Base-by-base conservation (phyloP, 2,113 vertebrate species). In the Rutilus rutilus region DNA sequence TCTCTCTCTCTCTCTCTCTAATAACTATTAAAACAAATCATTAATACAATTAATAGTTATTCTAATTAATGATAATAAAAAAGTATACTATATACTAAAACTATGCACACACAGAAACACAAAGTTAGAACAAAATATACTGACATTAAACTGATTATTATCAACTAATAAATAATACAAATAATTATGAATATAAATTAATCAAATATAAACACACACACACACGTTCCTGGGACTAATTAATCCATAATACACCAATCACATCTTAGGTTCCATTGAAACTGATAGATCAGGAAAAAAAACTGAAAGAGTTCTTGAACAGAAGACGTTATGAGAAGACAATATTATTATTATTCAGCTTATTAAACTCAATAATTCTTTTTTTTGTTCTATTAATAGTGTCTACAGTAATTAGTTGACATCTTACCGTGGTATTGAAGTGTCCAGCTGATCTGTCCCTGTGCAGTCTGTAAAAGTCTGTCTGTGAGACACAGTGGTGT, bases 401-500 rank as follows among this genome's bases (percentile, higher is more conserved):
- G 19, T 57, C 5, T 25, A 45, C 1, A 21, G 25, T 36, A 23
- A 82, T 27, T n/a, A 74, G 19, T 69, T 69, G 17, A 69, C 19
- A 6, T 82, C 62, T 69, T 82, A 82, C 80, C 64, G 64, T 23
- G 62, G 42, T 52, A 5, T 19, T 52, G 25, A 69, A 69, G 27
- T 1, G 25, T 69, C 45, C 25, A 33, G 80, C 80, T 23, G 80
- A 67, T 52, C n/a, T 69, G 62, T 6, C 6, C 39, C 42, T 54
- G 74, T 30, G 6, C 45, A 47, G 71, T n/a, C 23, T 50, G 11
- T 74, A 45, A 50, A 75, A 54, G 75, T 77, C 39, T 27, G 45
- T 47, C 42, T 81, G 36, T 12, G 45, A 80, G 36, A 62, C 11
- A 54, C 47, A 54, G n/a, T 7, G 42, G 45, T 45, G 73, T 45